Conservation (phyloP, 1,140 invertebrate genomes). For the Xylocopa sonorina region DNA sequence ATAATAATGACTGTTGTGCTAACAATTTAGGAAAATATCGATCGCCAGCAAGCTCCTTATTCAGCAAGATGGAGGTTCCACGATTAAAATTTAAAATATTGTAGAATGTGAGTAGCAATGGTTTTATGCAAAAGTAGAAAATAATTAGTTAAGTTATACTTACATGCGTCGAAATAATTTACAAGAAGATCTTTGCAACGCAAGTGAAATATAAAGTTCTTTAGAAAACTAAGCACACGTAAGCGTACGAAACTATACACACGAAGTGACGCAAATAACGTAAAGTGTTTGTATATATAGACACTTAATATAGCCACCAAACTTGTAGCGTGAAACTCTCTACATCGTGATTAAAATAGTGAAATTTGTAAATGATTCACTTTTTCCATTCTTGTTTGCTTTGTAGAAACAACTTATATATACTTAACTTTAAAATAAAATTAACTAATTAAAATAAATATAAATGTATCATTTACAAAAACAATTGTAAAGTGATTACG, state of each 20-base stretch:
- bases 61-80: neutral
- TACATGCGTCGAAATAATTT: conserved; percentile 18
- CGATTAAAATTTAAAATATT: neutral
- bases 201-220: neutral
- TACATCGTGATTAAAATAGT: neutral
- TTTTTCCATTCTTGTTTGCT: too few relatives aligned
- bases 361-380: too few relatives aligned
- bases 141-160: neutral
- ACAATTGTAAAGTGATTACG: neutral
- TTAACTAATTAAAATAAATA: neutral
- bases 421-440: neutral
- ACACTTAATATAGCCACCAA: neutral
- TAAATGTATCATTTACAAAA: neutral
- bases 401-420: too few relatives aligned
- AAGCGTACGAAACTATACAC: neutral
- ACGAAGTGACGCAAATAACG: neutral
- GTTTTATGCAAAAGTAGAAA: neutral
- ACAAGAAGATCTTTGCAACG: conserved; percentile 10
- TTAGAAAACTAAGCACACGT: neutral
- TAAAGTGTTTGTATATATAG: neutral
- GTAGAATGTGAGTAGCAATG: neutral
- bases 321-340: neutral
- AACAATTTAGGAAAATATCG: neutral
- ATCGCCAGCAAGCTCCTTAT: neutral
- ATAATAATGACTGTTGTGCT: neutral